A percentile compares a stretch with the other conserved stretches of the same genome.
phyloP scores from a whole-genome alignment of 1,140 invertebrate species.

The Aphelinus atriplicis region DNA sequence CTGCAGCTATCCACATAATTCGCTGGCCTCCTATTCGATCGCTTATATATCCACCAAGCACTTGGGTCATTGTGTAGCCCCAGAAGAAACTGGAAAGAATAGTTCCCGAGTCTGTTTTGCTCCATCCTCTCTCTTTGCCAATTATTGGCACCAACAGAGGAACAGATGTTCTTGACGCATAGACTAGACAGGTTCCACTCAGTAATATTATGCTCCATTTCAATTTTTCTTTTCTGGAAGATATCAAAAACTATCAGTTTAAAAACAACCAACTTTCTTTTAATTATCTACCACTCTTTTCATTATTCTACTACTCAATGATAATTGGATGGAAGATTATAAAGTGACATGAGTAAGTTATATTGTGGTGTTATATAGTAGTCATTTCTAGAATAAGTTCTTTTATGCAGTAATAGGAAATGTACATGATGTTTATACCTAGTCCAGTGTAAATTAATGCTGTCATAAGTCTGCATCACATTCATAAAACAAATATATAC shows the following conservation, averaged over 20 bases:
- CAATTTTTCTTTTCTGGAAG: slow-evolving; percentile 65
- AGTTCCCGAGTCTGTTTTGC: slow-evolving; percentile 76
- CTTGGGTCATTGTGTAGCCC: slow-evolving; percentile 80
- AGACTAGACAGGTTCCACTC: slow-evolving; percentile 74
- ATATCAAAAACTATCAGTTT: no score
- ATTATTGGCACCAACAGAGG: slow-evolving; percentile 74
- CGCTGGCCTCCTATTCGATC: slow-evolving; percentile 77
- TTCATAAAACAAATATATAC: slow-evolving; percentile 16
- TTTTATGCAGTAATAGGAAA: no score
- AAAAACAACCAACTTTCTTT: no score
- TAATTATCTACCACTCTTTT: no score
- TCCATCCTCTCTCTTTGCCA: slow-evolving; percentile 75
- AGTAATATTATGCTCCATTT: slow-evolving; percentile 74
- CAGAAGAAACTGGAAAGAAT: slow-evolving; percentile 81
- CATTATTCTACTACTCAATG: no score
- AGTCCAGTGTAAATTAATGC: slow-evolving; percentile 38
- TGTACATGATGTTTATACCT: slow-evolving; percentile 30
- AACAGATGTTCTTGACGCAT: slow-evolving; percentile 76
- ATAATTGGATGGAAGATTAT: no score
- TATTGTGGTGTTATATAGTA: no score
- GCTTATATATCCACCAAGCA: slow-evolving; percentile 77
- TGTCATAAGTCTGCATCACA: slow-evolving; percentile 39
- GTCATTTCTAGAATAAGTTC: no score
- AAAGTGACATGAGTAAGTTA: no score
- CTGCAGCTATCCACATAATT: slow-evolving; percentile 72